Conservation (phyloP, 2,888 invertebrate genomes). For the Strigamia maritima region DNA sequence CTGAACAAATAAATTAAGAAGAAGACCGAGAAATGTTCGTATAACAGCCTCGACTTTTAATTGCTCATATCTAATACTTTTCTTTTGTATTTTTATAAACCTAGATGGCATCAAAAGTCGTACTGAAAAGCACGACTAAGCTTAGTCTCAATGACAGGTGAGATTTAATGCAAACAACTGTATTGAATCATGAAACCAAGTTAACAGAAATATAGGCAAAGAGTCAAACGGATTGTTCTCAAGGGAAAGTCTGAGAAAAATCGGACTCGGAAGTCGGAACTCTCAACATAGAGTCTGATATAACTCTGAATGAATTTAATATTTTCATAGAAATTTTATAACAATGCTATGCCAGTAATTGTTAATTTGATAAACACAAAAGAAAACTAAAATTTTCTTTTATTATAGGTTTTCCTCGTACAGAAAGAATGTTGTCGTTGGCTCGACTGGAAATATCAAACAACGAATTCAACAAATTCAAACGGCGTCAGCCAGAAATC, state of each 20-base stretch:
- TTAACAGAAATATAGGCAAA: background rate
- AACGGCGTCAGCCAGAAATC: conserved; percentile 52
- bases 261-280: background rate
- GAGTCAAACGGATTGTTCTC: background rate
- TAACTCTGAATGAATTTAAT: background rate
- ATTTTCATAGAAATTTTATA: too few species aligned
- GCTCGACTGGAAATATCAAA: conserved; percentile 43
- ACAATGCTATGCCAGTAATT: too few species aligned
- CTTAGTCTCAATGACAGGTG: conserved; percentile 55
- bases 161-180: conserved; percentile 41
- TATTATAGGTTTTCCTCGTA: conserved; percentile 41
- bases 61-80: background rate
- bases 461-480: conserved; percentile 44
- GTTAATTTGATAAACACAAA: background rate
- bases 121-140: conserved; percentile 54
- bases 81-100: background rate
- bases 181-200: background rate
- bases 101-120: conserved; percentile 48
- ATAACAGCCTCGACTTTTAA: background rate
- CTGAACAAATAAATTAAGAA: too few species aligned
- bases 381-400: conserved; percentile 11
- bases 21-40: too few species aligned
- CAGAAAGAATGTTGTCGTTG: conserved; percentile 41
- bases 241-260: background rate
- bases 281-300: too few species aligned